These are phyloP conservation scores for Lepus europaeus DNA, from an alignment of 2,113 vertebrate species.

Conservation along the genomic window DNA sequence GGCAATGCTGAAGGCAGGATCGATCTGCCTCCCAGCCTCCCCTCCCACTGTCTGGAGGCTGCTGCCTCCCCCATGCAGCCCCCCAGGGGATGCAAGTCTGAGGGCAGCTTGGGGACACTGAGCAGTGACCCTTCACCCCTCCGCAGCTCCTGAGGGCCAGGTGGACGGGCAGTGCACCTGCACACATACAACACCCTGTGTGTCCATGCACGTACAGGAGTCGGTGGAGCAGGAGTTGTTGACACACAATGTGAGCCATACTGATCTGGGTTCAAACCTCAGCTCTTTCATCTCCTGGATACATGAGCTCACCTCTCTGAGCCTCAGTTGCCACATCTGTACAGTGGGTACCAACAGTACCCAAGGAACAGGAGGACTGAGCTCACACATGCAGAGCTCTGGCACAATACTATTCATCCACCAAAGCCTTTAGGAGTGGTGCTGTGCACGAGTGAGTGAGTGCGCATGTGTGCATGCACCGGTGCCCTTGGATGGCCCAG, in stretches of 20 bases:
- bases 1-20: neutral
- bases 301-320: neutral
- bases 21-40: conserved; percentile 9
- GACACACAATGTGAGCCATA: conserved; percentile 24
- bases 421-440: neutral
- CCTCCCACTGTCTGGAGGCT: neutral
- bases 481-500: neutral
- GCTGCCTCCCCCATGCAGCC: conserved; percentile 55
- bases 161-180: neutral
- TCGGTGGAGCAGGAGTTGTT: neutral
- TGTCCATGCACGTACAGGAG: neutral
- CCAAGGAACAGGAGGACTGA: neutral
- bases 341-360: neutral
- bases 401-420: neutral
- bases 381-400: neutral
- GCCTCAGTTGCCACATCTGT: conserved; percentile 23
- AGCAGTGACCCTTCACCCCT: neutral
- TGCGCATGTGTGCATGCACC: neutral
- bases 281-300: conserved; percentile 6
- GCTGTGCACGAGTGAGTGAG: neutral
- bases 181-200: too few relatives aligned
- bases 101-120: neutral
- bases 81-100: neutral
- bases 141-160: neutral
- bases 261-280: conserved; percentile 1